A percentile compares a stretch with the other conserved stretches of the same genome.
Evolutionary conservation across 2,888 invertebrate species (phyloP).

Genomic region (Tinea pellionella): DNA sequence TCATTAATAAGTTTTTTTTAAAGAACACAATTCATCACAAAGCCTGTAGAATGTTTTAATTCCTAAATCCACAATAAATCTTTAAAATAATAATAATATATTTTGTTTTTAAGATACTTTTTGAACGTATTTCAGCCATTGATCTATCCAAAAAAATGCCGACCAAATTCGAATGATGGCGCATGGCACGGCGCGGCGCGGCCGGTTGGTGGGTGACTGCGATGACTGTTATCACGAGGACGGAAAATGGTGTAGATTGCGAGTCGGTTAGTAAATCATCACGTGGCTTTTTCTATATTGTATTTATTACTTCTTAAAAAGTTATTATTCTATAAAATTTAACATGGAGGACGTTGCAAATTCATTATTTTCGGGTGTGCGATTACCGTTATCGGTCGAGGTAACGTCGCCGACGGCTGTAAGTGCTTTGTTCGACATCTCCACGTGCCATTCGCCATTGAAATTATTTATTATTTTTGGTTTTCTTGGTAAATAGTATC

Average conservation of each 20-base stretch:
- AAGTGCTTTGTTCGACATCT: conserved; percentile 64
- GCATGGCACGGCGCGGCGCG: conserved; percentile 19
- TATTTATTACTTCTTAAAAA: conserved; percentile 16
- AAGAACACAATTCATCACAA: too few species aligned
- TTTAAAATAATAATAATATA: too few species aligned
- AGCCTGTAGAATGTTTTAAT: too few species aligned
- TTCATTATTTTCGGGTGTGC: conserved; percentile 20
- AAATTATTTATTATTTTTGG: conserved; percentile 47
- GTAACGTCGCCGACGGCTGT: conserved; percentile 36
- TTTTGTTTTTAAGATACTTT: background rate
- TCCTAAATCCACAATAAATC: too few species aligned
- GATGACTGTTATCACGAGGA: conserved; percentile 28
- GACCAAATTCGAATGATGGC: conserved; percentile 30
- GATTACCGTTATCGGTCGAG: conserved; percentile 29
- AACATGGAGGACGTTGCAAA: conserved; percentile 12
- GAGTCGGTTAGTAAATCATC: conserved; percentile 47
- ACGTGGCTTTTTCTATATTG: conserved; percentile 7
- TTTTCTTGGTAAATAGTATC: conserved; percentile 23
- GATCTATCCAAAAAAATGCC: conserved; percentile 34
- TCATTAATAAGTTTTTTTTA: too few species aligned
- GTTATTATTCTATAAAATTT: conserved; percentile 17
- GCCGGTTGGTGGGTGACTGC: conserved; percentile 25
- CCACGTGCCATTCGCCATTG: conserved; percentile 56
- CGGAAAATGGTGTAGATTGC: conserved; percentile 49
- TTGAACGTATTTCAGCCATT: conserved; percentile 29